A percentile compares a stretch with the other conserved stretches of the same genome.
Conservation (phyloP, 2,888 invertebrate species). For the Pyrrhosoma nymphula region DNA sequence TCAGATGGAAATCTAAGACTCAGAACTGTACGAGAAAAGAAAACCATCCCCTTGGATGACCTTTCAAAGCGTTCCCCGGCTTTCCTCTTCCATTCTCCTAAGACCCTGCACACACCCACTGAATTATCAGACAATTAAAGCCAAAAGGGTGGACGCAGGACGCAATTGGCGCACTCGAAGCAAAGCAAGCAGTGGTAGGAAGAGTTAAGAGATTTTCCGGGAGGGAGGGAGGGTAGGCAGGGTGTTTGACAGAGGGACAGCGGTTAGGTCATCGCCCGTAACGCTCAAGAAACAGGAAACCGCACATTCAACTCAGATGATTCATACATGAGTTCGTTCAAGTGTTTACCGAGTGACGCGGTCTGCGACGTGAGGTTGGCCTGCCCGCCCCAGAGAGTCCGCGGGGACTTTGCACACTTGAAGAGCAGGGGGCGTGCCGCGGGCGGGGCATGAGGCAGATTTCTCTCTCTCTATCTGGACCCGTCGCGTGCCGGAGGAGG, state of each 20-base stretch:
- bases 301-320: neutral
- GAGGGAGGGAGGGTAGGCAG: neutral
- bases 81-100: too few relatives aligned
- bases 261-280: conserved; percentile 33
- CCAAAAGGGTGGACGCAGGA: neutral
- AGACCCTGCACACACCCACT: neutral
- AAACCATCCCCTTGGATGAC: neutral
- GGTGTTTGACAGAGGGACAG: neutral
- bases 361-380: neutral
- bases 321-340: neutral
- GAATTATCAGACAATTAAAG: neutral
- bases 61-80: too few relatives aligned
- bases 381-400: neutral
- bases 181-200: too few relatives aligned
- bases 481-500: neutral
- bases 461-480: neutral
- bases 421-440: neutral
- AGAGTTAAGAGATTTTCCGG: too few relatives aligned
- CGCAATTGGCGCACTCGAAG: neutral
- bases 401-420: neutral
- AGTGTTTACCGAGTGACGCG: conserved; percentile 27
- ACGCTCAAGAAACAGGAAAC: conserved; percentile 39
- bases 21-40: neutral
- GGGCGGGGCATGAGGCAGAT: neutral
- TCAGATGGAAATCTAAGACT: too few relatives aligned